Conservation (phyloP, 2,888 invertebrate genomes). For the Abrostola tripartita region DNA sequence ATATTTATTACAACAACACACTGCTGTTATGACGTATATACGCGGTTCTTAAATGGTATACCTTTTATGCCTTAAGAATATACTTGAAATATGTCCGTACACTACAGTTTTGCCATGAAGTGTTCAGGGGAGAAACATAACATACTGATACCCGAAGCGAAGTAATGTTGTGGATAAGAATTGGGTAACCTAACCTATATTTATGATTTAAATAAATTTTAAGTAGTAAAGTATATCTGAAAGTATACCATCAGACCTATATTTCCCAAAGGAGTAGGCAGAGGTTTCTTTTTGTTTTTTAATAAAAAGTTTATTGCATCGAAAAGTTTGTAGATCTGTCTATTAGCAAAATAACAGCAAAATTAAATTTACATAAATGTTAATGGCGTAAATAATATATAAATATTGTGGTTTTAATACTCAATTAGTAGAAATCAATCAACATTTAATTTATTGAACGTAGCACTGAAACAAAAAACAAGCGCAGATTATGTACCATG, state of each 20-base stretch:
- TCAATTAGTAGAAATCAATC: too few species aligned
- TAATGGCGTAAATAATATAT: too few species aligned
- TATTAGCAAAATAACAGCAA: too few species aligned
- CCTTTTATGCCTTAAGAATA: constrained; percentile 15
- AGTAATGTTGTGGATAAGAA: not conserved
- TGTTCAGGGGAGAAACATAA: not conserved
- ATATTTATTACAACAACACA: constrained; percentile 62
- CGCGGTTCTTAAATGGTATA: constrained; percentile 23
- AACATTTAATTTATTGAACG: too few species aligned
- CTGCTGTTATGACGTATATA: constrained; percentile 40
- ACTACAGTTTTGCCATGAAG: not conserved
- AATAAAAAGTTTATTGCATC: too few species aligned
- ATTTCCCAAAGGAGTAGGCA: too few species aligned
- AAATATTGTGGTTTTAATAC: too few species aligned
- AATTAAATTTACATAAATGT: too few species aligned
- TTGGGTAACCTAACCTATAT: not conserved
- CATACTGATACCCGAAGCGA: not conserved
- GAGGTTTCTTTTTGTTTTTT: too few species aligned
- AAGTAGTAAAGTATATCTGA: not conserved
- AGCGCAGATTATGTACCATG: too few species aligned
- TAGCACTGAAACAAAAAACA: too few species aligned
- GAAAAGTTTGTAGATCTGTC: too few species aligned
- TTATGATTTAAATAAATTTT: not conserved
- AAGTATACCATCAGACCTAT: not conserved
- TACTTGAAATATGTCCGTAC: constrained; percentile 11